These are phyloP conservation scores for Zootermopsis nevadensis DNA, from an alignment of 2,888 invertebrate species.

Conservation along the genomic window DNA sequence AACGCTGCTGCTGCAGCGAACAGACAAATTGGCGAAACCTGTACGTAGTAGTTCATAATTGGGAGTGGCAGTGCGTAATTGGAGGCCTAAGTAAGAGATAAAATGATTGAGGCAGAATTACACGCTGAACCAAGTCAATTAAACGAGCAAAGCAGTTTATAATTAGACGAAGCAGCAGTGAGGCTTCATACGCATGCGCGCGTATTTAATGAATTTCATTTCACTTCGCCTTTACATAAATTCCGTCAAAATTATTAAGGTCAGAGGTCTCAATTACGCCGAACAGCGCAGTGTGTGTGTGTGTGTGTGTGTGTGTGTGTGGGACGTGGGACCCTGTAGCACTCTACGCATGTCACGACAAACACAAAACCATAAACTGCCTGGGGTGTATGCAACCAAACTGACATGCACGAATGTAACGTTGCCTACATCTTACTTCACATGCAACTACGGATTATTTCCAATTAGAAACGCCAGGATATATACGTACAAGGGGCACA, in stretches of 20 bases:
- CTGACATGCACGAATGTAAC: not conserved
- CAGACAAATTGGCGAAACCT: not conserved
- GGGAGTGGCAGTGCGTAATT: not conserved
- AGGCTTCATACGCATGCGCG: not conserved
- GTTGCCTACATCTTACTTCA: not conserved
- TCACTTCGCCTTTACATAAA: not conserved
- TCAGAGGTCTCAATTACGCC: not conserved
- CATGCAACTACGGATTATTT: not conserved
- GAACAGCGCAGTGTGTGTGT: not conserved
- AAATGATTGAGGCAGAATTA: not conserved
- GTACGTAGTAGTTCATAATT: not conserved
- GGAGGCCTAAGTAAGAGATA: not conserved
- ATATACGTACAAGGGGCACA: too few species aligned
- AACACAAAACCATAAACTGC: not conserved
- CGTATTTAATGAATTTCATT: not conserved
- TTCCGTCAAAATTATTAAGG: not conserved
- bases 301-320: too few species aligned
- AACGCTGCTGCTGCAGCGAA: not conserved
- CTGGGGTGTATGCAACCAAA: not conserved
- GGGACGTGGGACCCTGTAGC: too few species aligned
- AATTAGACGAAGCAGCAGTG: not conserved
- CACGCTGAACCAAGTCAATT: not conserved
- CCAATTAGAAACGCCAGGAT: too few species aligned
- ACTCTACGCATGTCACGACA: too few species aligned
- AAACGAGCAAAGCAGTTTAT: not conserved